These are phyloP conservation scores for Drosophila kurseongensis DNA, from an alignment of 1,140 invertebrate species.

Conservation along the genomic window DNA sequence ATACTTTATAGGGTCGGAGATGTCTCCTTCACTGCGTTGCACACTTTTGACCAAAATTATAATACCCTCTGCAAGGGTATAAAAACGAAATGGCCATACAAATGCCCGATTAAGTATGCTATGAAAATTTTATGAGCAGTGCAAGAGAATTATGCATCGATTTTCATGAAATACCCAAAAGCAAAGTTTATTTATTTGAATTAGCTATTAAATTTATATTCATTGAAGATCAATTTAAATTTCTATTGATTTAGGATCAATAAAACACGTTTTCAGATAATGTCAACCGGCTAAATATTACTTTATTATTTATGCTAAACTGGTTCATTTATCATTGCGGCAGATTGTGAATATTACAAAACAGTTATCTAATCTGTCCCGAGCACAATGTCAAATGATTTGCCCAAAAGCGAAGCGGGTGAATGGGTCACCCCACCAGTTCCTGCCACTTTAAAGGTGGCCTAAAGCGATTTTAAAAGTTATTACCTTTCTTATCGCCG, in stretches of 20 bases:
- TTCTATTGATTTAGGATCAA: slow-evolving; percentile 3
- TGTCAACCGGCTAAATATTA: slow-evolving; percentile 5
- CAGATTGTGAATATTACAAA: slow-evolving; percentile 31
- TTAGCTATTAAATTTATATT: not conserved
- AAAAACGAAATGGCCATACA: not conserved
- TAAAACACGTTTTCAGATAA: slow-evolving; percentile 3
- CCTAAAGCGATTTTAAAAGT: slow-evolving; percentile 76
- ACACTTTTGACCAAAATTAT: too few species aligned
- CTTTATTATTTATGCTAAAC: slow-evolving; percentile 24
- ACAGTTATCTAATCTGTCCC: slow-evolving; percentile 50
- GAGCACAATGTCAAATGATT: slow-evolving; percentile 67
- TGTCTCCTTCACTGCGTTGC: too few species aligned
- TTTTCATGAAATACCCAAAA: not conserved
- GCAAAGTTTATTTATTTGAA: not conserved
- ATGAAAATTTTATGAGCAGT: slow-evolving; percentile 36
- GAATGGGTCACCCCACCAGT: not conserved
- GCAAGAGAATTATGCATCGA: not conserved
- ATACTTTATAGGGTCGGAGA: too few species aligned
- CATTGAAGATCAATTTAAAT: slow-evolving; percentile 1
- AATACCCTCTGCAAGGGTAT: too few species aligned
- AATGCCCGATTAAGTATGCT: slow-evolving; percentile 28
- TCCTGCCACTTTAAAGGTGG: slow-evolving; percentile 3
- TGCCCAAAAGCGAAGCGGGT: slow-evolving; percentile 27
- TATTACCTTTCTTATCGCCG: slow-evolving; percentile 73
- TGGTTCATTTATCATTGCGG: slow-evolving; percentile 34